Conservation (phyloP, 2,797 vertebrate genomes). For the Rousettus madagascariensis region DNA sequence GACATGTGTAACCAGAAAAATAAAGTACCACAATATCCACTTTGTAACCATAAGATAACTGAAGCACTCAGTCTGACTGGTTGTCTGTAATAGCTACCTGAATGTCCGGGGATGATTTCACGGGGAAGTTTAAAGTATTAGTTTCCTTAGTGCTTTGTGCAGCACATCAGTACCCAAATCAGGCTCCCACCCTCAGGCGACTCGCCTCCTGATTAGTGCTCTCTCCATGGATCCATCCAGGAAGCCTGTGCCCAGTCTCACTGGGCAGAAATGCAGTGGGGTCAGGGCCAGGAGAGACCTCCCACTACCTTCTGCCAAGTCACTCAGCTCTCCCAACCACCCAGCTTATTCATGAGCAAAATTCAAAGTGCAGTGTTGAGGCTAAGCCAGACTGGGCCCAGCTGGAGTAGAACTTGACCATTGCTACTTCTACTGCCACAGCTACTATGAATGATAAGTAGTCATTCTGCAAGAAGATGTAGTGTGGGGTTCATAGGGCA, state of each 20-base stretch:
- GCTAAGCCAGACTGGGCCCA: too few species aligned
- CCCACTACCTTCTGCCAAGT: not conserved
- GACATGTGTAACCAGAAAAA: not conserved
- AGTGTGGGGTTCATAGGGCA: not conserved
- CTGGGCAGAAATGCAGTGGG: not conserved
- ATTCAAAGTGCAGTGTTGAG: not conserved
- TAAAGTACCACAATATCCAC: not conserved
- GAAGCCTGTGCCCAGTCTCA: not conserved
- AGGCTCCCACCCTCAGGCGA: not conserved
- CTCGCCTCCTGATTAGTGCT: not conserved
- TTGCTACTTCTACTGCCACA: not conserved
- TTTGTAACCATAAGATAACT: not conserved
- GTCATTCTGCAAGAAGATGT: not conserved
- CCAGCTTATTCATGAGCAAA: not conserved
- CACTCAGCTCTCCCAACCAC: not conserved
- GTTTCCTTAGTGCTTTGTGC: too few species aligned
- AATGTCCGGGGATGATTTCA: not conserved
- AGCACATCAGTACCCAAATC: not conserved
- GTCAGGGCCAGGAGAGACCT: not conserved
- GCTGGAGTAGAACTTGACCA: not conserved
- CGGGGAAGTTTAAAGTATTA: not conserved
- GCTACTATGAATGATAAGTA: not conserved
- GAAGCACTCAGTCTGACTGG: not conserved
- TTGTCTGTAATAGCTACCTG: not conserved
- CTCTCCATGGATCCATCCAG: not conserved